Evolutionary conservation across 2,888 invertebrate species (phyloP).

Genomic region (Geophilus truncorum): DNA sequence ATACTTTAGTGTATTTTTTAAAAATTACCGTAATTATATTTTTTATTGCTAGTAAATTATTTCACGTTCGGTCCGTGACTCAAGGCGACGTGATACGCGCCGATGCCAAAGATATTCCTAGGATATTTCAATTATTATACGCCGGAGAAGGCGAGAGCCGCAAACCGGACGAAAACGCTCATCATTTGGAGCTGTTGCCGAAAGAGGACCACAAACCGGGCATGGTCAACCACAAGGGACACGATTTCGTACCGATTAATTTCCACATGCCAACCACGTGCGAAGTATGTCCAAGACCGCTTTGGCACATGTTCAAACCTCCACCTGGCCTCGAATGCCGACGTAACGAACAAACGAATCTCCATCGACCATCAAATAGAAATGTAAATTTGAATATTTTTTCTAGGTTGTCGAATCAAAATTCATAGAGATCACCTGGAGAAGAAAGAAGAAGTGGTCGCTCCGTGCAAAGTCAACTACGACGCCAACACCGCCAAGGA

Average conservation of each 20-base stretch:
- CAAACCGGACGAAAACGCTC: conserved; percentile 49
- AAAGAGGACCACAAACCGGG: conserved; percentile 51
- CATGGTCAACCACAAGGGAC: conserved; percentile 77
- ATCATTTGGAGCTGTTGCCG: conserved; percentile 38
- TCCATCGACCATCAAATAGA: too few relatives aligned
- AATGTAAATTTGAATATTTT: neutral
- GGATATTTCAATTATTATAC: conserved; percentile 93
- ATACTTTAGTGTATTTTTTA: too few relatives aligned
- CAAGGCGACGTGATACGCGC: conserved; percentile 99
- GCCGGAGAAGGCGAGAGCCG: conserved; percentile 86
- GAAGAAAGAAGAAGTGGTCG: conserved; percentile 74
- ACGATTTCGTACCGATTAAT: conserved; percentile 92
- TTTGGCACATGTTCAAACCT: conserved; percentile 97
- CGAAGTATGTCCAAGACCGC: conserved; percentile 93
- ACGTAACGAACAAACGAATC: conserved; percentile 56
- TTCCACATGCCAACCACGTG: conserved; percentile 98
- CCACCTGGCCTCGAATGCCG: conserved; percentile 96
- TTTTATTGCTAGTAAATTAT: conserved; percentile 85
- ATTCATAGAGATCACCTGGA: conserved; percentile 96
- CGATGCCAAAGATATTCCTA: conserved; percentile 97
- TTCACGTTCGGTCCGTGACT: conserved; percentile 96
- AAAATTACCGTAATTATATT: too few relatives aligned
- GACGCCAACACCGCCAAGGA: conserved; percentile 92
- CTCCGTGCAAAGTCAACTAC: conserved; percentile 93
- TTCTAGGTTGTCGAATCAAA: conserved; percentile 86